Evolutionary conservation across 2,888 invertebrate genomes (phyloP), one percentile per base, ranked within the genome.

Genomic region (Atherix ibis): DNA sequence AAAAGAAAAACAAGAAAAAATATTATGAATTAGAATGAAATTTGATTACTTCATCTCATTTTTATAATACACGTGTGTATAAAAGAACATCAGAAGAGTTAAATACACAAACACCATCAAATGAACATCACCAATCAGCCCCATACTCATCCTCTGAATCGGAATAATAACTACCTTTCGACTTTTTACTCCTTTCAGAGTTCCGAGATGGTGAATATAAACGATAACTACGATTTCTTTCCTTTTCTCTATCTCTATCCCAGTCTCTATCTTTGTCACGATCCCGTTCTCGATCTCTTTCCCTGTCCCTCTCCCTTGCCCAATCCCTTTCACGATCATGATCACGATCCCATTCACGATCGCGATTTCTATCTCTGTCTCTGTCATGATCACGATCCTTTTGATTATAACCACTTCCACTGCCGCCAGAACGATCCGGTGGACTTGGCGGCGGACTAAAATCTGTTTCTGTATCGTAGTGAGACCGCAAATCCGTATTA

Each of bases 361-460:
- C 18, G 5, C 27, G 12, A 42, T 18, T 46, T 38, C 29, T 44
- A 39, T 38, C 35, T 61, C 31, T 58, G 52, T 25, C 66, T 62
- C 19, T 60, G 17, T 27, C 33, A 8, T 18, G 26, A n/a, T 34
- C 34, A 10, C 34, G 28, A 16, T 32, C 36, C 17, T 22, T 18
- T 15, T 31, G 31, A 22, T 17, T 32, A 19, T 27, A 31, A 27
- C 35, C 26, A 42, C 26, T 46, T 40, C 31, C 45, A 38, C 40
- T 35, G 52, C 26, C 66, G 62, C 25, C 61, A 58, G 37, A 57
- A 54, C 37, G 62, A 61, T 26, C 55, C 49, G 32, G 68, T 2
- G 73, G 59, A 10, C 74, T 74, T 30, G 71, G 71, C 44, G 72
- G 71, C 3, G 74, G 73, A 58, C 71, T 71, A 47, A 70, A 70